Evolutionary conservation across 1,140 invertebrate species (phyloP).

Genomic region (Cyclargus thomasi): DNA sequence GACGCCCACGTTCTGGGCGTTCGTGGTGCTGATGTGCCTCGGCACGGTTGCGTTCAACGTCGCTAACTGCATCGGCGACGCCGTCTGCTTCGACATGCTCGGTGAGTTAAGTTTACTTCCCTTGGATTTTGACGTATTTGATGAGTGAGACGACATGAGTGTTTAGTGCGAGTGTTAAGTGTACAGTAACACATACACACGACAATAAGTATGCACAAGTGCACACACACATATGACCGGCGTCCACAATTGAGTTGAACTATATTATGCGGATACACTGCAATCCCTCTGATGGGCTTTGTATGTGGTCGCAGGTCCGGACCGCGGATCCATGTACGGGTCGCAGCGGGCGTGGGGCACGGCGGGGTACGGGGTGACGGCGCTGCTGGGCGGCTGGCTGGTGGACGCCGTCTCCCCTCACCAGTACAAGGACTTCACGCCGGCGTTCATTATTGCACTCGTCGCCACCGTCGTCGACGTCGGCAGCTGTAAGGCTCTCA

Average conservation of each 20-base stretch:
- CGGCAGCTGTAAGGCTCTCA: slow-evolving; percentile 77
- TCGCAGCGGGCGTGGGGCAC: slow-evolving; percentile 87
- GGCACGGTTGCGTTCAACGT: slow-evolving; percentile 86
- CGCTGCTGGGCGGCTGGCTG: slow-evolving; percentile 79
- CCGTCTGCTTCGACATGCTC: slow-evolving; percentile 87
- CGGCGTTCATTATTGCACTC: slow-evolving; percentile 80
- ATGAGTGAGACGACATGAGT: no score
- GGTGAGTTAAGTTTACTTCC: slow-evolving; percentile 75
- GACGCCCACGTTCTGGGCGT: slow-evolving; percentile 81
- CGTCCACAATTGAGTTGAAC: no score
- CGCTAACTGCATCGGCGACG: slow-evolving; percentile 85
- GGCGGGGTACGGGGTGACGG: slow-evolving; percentile 81
- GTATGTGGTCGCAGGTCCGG: slow-evolving; percentile 59
- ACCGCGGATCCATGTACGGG: slow-evolving; percentile 81
- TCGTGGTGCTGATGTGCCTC: slow-evolving; percentile 81
- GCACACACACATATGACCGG: no score
- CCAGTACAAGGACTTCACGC: slow-evolving; percentile 78
- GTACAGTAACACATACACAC: no score
- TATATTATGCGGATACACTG: no score
- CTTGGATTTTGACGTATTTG: no score
- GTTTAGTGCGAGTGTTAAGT: no score
- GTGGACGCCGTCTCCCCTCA: slow-evolving; percentile 76
- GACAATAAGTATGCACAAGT: no score
- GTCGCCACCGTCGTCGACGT: slow-evolving; percentile 79
- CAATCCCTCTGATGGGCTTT: neutral